phyloP scores from a whole-genome alignment of 2,888 invertebrate genomes.

The Melipona beecheii region DNA sequence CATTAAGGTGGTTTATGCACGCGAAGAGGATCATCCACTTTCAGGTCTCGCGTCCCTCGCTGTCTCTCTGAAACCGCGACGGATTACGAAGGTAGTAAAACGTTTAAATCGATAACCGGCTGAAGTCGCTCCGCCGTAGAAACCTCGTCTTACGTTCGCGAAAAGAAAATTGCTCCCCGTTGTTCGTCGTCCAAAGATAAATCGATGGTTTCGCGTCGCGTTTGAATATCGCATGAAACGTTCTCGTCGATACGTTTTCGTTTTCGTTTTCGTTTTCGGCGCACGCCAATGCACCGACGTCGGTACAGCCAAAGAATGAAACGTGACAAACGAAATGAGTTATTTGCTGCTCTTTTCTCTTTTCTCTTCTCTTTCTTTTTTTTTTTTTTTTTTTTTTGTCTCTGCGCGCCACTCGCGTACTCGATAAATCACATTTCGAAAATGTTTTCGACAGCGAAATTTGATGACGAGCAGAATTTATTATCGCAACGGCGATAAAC shows the following conservation, averaged over 20 bases:
- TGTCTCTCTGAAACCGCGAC: conserved; percentile 31
- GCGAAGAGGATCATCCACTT: conserved; percentile 64
- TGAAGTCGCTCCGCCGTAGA: neutral
- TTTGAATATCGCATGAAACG: conserved; percentile 45
- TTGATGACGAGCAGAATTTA: conserved; percentile 42
- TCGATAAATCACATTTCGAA: conserved; percentile 51
- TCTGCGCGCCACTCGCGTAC: conserved; percentile 4
- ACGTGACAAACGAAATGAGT: conserved; percentile 53
- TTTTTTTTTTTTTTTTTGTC: neutral
- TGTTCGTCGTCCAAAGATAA: conserved; percentile 34
- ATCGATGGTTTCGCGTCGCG: conserved; percentile 43
- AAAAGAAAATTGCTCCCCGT: conserved; percentile 39
- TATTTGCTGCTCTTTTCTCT: conserved; percentile 38
- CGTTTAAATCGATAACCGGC: conserved; percentile 64
- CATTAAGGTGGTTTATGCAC: conserved; percentile 78
- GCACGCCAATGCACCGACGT: neutral
- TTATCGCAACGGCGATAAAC: conserved; percentile 32
- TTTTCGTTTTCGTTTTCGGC: too few relatives aligned
- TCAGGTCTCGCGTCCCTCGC: conserved; percentile 19
- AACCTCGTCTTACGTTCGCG: conserved; percentile 17
- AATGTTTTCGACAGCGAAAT: conserved; percentile 37
- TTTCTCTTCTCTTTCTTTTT: neutral
- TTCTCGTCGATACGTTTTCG: neutral
- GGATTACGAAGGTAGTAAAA: conserved; percentile 62
- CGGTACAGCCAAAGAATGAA: conserved; percentile 15